Evolutionary conservation across 2,797 vertebrate genomes (phyloP).

Genomic region (Philypnodon macrostomus): DNA sequence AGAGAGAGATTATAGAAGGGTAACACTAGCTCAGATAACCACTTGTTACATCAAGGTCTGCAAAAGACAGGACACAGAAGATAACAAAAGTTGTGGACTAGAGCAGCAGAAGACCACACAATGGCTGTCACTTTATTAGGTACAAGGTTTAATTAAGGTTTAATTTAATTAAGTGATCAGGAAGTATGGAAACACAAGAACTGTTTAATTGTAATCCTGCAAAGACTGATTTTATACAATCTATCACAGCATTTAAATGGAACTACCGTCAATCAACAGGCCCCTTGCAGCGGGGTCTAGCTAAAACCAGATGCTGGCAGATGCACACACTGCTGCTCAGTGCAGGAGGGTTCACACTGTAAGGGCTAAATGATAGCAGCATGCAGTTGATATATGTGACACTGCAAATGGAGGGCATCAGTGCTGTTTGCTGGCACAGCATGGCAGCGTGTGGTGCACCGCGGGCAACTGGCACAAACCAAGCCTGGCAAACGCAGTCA

Average conservation of each 20-base stretch:
- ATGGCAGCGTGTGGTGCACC: slow-evolving; percentile 92
- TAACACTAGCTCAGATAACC: no score
- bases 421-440: slow-evolving; percentile 93
- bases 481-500: slow-evolving; percentile 81
- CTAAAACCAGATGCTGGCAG: slow-evolving; percentile 49
- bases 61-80: no score
- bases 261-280: slow-evolving; percentile 49
- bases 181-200: no score
- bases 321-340: slow-evolving; percentile 23
- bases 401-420: slow-evolving; percentile 95
- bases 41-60: no score
- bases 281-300: slow-evolving; percentile 26
- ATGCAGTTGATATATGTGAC: slow-evolving; percentile 95
- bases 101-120: no score
- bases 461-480: slow-evolving; percentile 89
- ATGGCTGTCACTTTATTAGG: no score
- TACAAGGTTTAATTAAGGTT: no score
- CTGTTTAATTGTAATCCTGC: slow-evolving; percentile 56
- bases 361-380: slow-evolving; percentile 80
- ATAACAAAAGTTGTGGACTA: no score
- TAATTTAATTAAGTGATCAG: no score
- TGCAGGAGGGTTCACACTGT: slow-evolving; percentile 47
- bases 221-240: slow-evolving; percentile 58
- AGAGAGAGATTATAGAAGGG: no score
- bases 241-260: slow-evolving; percentile 48